Percentiles rank a stretch among this genome's conserved stretches.
These are phyloP conservation scores for Drepanosiphum platanoidis DNA, from an alignment of 2,888 invertebrate species.

Conservation along the genomic window DNA sequence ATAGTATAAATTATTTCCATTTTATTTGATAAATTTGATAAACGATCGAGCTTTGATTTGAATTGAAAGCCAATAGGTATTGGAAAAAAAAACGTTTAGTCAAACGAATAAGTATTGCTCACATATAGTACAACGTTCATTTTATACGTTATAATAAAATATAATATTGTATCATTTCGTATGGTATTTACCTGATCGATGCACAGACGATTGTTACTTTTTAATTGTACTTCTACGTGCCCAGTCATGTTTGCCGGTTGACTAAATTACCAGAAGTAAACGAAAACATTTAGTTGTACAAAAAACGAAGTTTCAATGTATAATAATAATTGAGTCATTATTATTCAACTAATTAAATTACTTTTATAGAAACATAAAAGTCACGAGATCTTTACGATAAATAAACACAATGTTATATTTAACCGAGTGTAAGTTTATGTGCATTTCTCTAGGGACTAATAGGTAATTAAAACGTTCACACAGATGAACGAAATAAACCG, in stretches of 20 bases:
- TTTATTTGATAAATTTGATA: too few relatives aligned
- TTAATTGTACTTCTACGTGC: conserved; percentile 9
- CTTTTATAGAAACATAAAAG: not conserved
- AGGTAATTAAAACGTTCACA: not conserved
- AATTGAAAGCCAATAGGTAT: too few relatives aligned
- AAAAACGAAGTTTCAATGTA: not conserved
- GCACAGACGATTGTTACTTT: conserved; percentile 14
- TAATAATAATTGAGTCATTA: conserved; percentile 33
- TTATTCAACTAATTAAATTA: conserved; percentile 29
- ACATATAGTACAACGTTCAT: too few relatives aligned
- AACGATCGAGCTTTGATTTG: too few relatives aligned
- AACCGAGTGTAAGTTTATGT: not conserved
- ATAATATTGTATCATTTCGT: too few relatives aligned
- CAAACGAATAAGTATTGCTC: too few relatives aligned
- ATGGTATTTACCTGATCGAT: conserved; percentile 41
- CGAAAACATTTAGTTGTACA: not conserved
- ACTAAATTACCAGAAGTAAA: not conserved
- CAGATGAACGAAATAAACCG: not conserved
- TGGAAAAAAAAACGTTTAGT: too few relatives aligned
- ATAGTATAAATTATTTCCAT: too few relatives aligned
- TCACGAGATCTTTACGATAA: conserved; percentile 2
- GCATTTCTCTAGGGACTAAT: conserved; percentile 23
- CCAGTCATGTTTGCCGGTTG: conserved; percentile 26
- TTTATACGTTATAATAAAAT: too few relatives aligned
- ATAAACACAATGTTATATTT: conserved; percentile 18